These are phyloP conservation scores for Stegodyphus mimosarum DNA, from an alignment of 1,140 invertebrate genomes.

Conservation along the genomic window DNA sequence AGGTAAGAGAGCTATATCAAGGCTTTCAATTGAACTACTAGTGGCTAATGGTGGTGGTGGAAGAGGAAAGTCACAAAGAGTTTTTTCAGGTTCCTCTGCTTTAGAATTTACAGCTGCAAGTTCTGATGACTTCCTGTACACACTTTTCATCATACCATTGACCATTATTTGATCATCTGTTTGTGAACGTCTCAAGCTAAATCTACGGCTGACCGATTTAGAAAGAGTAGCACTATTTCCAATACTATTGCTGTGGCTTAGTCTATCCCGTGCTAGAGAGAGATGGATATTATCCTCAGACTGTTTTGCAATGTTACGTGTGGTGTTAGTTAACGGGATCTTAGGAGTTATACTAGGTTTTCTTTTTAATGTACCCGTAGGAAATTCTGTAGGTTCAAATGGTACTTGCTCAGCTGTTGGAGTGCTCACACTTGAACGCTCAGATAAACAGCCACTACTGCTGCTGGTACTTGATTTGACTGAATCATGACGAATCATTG, in stretches of 20 bases:
- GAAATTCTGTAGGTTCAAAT: slow-evolving; percentile 78
- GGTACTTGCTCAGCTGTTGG: slow-evolving; percentile 62
- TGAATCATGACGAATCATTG: slow-evolving; percentile 62
- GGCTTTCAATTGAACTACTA: slow-evolving; percentile 59
- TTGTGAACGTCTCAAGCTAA: slow-evolving; percentile 65
- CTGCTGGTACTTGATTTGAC: slow-evolving; percentile 63
- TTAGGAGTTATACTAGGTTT: slow-evolving; percentile 70
- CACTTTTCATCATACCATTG: slow-evolving; percentile 68
- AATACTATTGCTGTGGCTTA: slow-evolving; percentile 35
- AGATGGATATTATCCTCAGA: slow-evolving; percentile 56
- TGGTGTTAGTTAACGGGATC: slow-evolving; percentile 89
- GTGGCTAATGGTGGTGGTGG: slow-evolving; percentile 65
- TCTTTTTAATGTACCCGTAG: slow-evolving; percentile 67
- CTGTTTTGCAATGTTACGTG: slow-evolving; percentile 74
- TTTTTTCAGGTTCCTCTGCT: slow-evolving; percentile 12
- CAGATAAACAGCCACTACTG: slow-evolving; percentile 65
- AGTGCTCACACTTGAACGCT: slow-evolving; percentile 69
- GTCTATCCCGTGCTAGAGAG: slow-evolving; percentile 6
- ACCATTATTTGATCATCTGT: slow-evolving; percentile 65
- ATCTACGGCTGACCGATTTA: slow-evolving; percentile 61
- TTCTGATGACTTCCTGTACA: slow-evolving; percentile 66
- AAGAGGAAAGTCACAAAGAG: slow-evolving; percentile 64
- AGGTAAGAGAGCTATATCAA: slow-evolving; percentile 68
- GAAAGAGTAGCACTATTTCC: slow-evolving; percentile 55
- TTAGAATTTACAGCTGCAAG: slow-evolving; percentile 15